Percentiles rank a stretch among this genome's conserved stretches.
Conservation (phyloP, 1,140 invertebrate genomes). For the Vanessa atalanta region DNA sequence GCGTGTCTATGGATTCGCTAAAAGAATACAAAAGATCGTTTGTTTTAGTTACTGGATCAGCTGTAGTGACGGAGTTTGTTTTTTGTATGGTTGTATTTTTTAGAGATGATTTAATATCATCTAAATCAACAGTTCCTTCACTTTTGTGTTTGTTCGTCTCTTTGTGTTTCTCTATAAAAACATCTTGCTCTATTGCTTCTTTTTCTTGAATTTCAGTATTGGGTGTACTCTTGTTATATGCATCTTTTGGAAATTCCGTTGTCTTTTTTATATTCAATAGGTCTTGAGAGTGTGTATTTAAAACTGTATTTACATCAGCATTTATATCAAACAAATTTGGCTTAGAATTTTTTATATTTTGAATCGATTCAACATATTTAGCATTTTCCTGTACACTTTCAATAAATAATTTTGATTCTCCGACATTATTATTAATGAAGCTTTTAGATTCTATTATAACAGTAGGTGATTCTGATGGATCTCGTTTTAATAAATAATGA, state of each 20-base stretch:
- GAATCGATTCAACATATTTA: too few relatives aligned
- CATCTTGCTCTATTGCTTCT: not conserved
- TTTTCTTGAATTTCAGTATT: not conserved
- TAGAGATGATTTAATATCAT: too few relatives aligned
- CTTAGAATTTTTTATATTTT: too few relatives aligned
- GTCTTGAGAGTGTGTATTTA: not conserved
- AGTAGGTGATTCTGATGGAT: not conserved
- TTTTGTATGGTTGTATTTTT: too few relatives aligned
- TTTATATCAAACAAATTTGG: too few relatives aligned
- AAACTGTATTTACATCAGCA: not conserved
- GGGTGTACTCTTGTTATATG: not conserved
- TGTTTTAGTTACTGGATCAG: too few relatives aligned
- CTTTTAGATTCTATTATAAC: not conserved
- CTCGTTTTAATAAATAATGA: not conserved
- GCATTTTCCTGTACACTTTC: not conserved
- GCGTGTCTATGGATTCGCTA: not conserved
- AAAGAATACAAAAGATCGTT: too few relatives aligned
- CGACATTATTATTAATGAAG: not conserved
- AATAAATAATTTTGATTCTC: not conserved
- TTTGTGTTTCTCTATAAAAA: not conserved
- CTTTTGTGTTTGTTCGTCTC: not conserved
- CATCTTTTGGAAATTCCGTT: not conserved
- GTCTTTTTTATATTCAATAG: not conserved
- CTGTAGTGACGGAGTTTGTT: too few relatives aligned
- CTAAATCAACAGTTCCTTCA: too few relatives aligned